phyloP scores from a whole-genome alignment of 2,113 vertebrate species.

The Gallinago jamesoni region DNA sequence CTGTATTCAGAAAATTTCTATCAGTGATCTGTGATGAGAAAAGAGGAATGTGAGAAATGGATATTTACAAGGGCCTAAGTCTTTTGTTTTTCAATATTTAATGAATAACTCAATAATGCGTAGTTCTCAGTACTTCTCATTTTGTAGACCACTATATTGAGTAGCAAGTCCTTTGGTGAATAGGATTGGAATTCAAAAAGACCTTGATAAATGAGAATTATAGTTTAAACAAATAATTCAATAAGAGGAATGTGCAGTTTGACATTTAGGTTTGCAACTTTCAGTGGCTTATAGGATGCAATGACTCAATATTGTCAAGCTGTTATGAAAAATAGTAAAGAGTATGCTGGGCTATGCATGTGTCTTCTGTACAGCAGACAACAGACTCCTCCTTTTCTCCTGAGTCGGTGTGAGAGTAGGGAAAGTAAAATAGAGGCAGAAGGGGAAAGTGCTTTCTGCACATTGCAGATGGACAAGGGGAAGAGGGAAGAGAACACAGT shows the following conservation, averaged over 20 bases:
- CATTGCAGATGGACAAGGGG: not conserved
- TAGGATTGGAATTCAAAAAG: not conserved
- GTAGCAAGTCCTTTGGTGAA: not conserved
- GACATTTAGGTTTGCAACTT: not conserved
- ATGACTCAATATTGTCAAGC: not conserved
- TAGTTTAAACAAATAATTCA: not conserved
- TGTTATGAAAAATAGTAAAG: not conserved
- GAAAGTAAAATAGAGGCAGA: not conserved
- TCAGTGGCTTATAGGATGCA: not conserved
- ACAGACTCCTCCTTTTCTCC: not conserved
- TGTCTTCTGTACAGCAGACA: not conserved
- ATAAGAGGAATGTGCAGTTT: not conserved
- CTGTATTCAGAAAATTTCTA: not conserved
- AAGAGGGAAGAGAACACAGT: not conserved
- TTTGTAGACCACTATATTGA: not conserved
- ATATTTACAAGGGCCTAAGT: not conserved
- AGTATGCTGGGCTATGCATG: not conserved
- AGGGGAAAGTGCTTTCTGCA: not conserved
- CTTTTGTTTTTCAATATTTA: not conserved
- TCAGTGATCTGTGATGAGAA: not conserved
- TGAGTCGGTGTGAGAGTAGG: not conserved
- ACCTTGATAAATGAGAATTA: not conserved
- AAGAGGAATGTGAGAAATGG: not conserved
- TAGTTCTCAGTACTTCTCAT: not conserved
- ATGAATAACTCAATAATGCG: not conserved